phyloP scores from a whole-genome alignment of 2,888 invertebrate species.

The Drosophila kuntzei region DNA sequence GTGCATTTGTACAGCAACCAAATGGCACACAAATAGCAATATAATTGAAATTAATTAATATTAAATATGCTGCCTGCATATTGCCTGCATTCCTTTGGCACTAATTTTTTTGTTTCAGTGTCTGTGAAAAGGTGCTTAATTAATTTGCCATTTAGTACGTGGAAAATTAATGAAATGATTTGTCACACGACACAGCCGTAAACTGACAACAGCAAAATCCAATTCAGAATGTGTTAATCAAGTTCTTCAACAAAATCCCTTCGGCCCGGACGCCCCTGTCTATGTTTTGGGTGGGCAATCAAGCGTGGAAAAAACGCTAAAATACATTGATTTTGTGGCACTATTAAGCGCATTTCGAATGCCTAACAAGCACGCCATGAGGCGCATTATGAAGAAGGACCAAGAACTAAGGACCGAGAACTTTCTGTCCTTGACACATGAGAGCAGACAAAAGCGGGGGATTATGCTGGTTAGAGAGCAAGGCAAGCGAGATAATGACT shows the following conservation, averaged over 20 bases:
- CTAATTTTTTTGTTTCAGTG: slow-evolving; percentile 14
- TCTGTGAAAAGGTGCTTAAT: slow-evolving; percentile 51
- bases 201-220: slow-evolving; percentile 30
- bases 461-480: slow-evolving; percentile 54
- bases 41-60: slow-evolving; percentile 78
- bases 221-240: slow-evolving; percentile 65
- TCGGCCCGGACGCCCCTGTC: not conserved
- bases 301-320: slow-evolving; percentile 69
- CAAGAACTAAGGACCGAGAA: not conserved
- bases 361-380: slow-evolving; percentile 70
- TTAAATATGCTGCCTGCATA: slow-evolving; percentile 66
- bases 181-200: slow-evolving; percentile 60
- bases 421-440: slow-evolving; percentile 68
- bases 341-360: slow-evolving; percentile 70
- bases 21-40: slow-evolving; percentile 49
- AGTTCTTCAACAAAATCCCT: slow-evolving; percentile 32
- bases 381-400: slow-evolving; percentile 8
- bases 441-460: slow-evolving; percentile 27
- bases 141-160: slow-evolving; percentile 75
- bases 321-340: slow-evolving; percentile 81
- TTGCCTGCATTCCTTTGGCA: slow-evolving; percentile 7
- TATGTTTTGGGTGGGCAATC: slow-evolving; percentile 43
- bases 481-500: slow-evolving; percentile 56
- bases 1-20: not conserved
- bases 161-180: slow-evolving; percentile 80